Conservation (phyloP, 2,113 vertebrate species). For the Falco punctatus region DNA sequence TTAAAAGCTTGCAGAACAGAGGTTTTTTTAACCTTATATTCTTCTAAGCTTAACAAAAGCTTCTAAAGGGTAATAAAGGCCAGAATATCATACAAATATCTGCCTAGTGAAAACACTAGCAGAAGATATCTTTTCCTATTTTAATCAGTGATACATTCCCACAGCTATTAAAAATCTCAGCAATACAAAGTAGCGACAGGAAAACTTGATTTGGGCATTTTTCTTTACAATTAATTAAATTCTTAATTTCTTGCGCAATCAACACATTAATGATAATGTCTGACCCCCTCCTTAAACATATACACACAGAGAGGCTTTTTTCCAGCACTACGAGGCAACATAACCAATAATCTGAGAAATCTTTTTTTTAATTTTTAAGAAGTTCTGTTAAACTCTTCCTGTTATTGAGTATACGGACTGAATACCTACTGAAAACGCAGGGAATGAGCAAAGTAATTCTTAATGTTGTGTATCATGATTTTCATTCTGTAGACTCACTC, state of each 20-base stretch:
- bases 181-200: not conserved
- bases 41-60: not conserved
- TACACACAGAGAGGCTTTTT: not conserved
- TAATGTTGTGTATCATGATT: not conserved
- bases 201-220: not conserved
- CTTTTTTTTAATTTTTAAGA: not conserved
- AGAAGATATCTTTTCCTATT: not conserved
- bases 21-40: not conserved
- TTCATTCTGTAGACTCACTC: not conserved
- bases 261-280: not conserved
- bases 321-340: not conserved
- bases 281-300: not conserved
- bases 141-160: not conserved
- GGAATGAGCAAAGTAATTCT: not conserved
- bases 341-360: not conserved
- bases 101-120: not conserved
- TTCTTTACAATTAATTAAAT: not conserved
- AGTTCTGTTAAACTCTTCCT: not conserved
- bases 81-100: not conserved
- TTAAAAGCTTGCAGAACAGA: not conserved
- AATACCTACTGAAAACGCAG: not conserved
- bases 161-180: not conserved
- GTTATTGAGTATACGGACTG: not conserved
- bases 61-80: not conserved
- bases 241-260: not conserved